Percentiles rank a stretch among this genome's conserved stretches.
Evolutionary conservation across 2,797 vertebrate genomes (phyloP).

Genomic region (Tadarida brasiliensis): DNA sequence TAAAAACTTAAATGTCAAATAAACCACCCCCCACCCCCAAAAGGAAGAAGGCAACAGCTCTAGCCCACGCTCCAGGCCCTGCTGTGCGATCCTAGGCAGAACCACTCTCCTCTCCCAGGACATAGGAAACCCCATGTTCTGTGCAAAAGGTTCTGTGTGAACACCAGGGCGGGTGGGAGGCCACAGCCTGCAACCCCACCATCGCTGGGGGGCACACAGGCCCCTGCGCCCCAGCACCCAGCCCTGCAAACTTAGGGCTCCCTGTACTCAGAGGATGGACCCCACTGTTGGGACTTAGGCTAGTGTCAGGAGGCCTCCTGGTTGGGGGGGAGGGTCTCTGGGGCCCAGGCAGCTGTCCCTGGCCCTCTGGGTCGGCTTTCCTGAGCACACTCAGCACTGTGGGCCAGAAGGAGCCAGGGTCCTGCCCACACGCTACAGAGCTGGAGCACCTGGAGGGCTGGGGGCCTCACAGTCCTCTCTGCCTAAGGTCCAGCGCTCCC

Average conservation of each 20-base stretch:
- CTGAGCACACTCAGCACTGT: neutral
- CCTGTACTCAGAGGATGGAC: neutral
- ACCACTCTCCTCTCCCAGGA: neutral
- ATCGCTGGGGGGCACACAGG: neutral
- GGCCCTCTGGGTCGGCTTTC: neutral
- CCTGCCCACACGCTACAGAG: neutral
- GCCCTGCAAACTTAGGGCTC: neutral
- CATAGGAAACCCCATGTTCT: neutral
- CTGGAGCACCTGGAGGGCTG: neutral
- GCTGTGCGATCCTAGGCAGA: neutral
- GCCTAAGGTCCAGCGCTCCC: neutral
- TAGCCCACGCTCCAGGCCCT: neutral
- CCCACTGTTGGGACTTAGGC: neutral
- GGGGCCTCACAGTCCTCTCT: neutral
- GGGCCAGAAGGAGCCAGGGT: neutral
- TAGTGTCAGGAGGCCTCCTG: neutral
- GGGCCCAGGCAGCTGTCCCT: neutral
- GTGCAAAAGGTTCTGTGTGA: neutral
- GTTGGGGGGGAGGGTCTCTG: neutral
- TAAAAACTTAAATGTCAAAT: conserved; percentile 39
- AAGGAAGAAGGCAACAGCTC: neutral
- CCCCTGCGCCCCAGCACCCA: neutral
- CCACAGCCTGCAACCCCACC: neutral
- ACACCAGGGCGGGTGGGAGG: no score
- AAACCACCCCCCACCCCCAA: neutral